Base-by-base conservation (phyloP, 2,888 invertebrate species). In the Cylindroiulus punctatus region DNA sequence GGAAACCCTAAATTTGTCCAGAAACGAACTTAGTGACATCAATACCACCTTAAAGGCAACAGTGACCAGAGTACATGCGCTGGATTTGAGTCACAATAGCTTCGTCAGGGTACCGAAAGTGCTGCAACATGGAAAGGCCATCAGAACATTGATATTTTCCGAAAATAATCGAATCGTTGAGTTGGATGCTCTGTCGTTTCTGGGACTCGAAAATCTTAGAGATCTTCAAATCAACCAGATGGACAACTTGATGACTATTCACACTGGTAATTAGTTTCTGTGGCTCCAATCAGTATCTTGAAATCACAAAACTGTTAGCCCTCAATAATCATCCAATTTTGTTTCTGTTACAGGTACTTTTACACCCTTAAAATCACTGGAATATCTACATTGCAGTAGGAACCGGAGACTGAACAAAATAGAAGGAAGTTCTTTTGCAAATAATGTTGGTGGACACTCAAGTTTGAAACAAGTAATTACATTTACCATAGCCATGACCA, bases 51-150 rank as follows among this genome's bases (percentile, higher is more conserved):
- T 85, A 30, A 76, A 26, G 12, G 65, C 76, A 47, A 85, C 82
- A 12, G 76, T 87, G 1, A 12, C 42, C 32, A 42, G 47, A 44
- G 14, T 87, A 17, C 40, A 76, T 14, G 19, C 36, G 10, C 42
- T 87, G 22, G 52, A 85, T 36, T 36, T 87, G 14, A 40, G 40
- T 12, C 22, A 8, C 1, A 87, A 87, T 40, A 82, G 32, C 14
- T 36, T 87, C 19, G 52, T 44, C 22, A 81, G 57, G 30, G 81
- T 87, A 10, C 87, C 87, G 17, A 47, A 76, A 44, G 87, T 87
- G 22, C 44, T 87, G 19, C 85, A 85, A 81, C 26, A 65, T 26
- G 85, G 81, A 30, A 32, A 22, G 19, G 30, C 44, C 19, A 42
- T 87, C 17, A 22, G 22, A 19, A 42, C 26, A n/a, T 84, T 87